Percentiles rank a stretch among this genome's conserved stretches.
phyloP scores from a whole-genome alignment of 2,113 vertebrate species.

The Callipepla squamata region DNA sequence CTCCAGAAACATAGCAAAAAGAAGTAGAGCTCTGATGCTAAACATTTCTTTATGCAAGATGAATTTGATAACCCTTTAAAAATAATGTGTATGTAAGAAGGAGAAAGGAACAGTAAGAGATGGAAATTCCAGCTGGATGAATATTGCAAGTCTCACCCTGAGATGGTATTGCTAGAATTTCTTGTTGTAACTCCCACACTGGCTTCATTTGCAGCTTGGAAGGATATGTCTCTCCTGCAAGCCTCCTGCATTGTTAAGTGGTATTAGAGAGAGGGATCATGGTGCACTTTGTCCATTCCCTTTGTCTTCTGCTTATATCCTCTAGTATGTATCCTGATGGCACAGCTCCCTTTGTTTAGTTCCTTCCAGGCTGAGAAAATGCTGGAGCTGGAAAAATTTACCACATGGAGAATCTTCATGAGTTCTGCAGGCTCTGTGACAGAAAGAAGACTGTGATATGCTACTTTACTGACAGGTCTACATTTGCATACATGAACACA shows the following conservation, averaged over 20 bases:
- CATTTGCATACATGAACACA: not conserved
- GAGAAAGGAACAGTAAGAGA: not conserved
- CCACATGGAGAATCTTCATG: conserved; percentile 65
- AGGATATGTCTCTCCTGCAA: conserved; percentile 73
- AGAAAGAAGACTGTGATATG: not conserved
- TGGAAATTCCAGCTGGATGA: not conserved
- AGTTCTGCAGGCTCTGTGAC: conserved; percentile 71
- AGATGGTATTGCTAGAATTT: conserved; percentile 67
- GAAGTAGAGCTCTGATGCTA: not conserved
- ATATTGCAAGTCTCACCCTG: conserved; percentile 64
- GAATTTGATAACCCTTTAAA: not conserved
- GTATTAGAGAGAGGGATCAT: conserved; percentile 71
- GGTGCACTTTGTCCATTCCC: conserved; percentile 73
- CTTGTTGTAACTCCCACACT: conserved; percentile 61
- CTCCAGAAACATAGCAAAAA: not conserved
- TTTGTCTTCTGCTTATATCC: conserved; percentile 58
- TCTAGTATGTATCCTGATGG: conserved; percentile 75
- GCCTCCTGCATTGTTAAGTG: conserved; percentile 63
- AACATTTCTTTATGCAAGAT: not conserved
- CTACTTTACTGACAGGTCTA: not conserved
- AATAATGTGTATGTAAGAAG: not conserved
- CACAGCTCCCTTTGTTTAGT: conserved; percentile 44
- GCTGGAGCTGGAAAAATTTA: conserved; percentile 74
- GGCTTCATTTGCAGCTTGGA: conserved; percentile 71
- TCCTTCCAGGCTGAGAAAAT: conserved; percentile 74